phyloP scores from a whole-genome alignment of 64 coral and sea anemone genomes.

The Actinia equina region DNA sequence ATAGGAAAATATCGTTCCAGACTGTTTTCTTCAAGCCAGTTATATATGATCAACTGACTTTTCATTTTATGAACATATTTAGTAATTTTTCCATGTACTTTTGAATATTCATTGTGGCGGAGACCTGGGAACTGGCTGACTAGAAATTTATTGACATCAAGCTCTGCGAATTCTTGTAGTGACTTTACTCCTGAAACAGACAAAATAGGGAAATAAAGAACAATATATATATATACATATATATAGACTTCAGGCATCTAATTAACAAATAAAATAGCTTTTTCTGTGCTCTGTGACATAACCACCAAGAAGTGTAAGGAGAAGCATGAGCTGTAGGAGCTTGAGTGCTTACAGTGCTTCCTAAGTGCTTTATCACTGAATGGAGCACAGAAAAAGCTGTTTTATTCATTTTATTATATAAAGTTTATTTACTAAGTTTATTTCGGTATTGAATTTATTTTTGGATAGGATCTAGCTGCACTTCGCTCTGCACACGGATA shows the following conservation, averaged over 20 bases:
- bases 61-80: constrained; percentile 45
- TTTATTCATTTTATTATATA: too few species aligned
- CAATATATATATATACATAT: not conserved
- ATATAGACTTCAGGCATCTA: not conserved
- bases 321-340: too few species aligned
- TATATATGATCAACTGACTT: constrained; percentile 42
- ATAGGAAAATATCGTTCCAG: constrained; percentile 39
- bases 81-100: constrained; percentile 44
- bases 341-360: too few species aligned
- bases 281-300: too few species aligned
- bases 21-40: constrained; percentile 32
- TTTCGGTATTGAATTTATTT: too few species aligned
- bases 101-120: not conserved
- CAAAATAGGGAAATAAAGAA: not conserved
- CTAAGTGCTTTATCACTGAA: too few species aligned
- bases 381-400: too few species aligned
- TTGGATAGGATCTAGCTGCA: too few species aligned
- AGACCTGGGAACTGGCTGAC: constrained; percentile 36
- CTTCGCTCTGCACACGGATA: too few species aligned
- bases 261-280: too few species aligned
- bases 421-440: too few species aligned
- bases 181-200: constrained; percentile 29
- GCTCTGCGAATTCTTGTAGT: constrained; percentile 29
- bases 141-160: constrained; percentile 47
- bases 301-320: too few species aligned